Evolutionary conservation across 1,140 invertebrate genomes (phyloP).

Genomic region (Atta colombica): DNA sequence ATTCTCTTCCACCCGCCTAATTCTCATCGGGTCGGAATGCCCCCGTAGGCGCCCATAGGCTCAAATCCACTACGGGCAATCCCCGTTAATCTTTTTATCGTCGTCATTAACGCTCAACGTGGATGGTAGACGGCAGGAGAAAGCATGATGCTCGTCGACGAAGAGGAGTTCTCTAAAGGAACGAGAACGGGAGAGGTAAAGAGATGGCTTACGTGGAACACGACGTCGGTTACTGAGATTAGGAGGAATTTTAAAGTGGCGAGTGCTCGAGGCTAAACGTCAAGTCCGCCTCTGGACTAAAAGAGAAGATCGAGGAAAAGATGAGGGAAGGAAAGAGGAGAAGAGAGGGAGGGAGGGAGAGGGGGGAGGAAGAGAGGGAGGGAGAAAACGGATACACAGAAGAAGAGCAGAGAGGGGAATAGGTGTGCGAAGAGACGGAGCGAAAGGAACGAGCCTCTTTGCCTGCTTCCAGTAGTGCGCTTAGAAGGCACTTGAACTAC

Average conservation of each 20-base stretch:
- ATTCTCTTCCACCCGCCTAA: constrained; percentile 55
- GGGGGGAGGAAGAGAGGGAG: background rate
- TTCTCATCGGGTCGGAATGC: constrained; percentile 56
- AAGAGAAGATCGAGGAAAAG: constrained; percentile 45
- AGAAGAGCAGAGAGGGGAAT: constrained; percentile 30
- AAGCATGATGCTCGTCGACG: constrained; percentile 12
- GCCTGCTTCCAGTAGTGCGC: constrained; percentile 64
- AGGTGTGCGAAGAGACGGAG: constrained; percentile 53
- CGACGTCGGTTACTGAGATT: constrained; percentile 76
- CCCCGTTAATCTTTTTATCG: constrained; percentile 79
- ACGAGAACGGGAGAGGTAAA: constrained; percentile 2
- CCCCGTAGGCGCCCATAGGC: constrained; percentile 55
- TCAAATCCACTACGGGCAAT: constrained; percentile 71
- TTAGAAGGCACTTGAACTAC: constrained; percentile 67
- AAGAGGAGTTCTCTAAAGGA: background rate
- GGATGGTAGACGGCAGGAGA: constrained; percentile 10
- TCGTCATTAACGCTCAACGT: constrained; percentile 74
- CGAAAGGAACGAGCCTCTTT: constrained; percentile 61
- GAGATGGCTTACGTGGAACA: constrained; percentile 67
- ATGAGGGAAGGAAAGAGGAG: background rate
- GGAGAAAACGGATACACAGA: background rate
- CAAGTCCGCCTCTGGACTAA: constrained; percentile 48
- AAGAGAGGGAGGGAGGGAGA: background rate
- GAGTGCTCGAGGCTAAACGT: constrained; percentile 71
- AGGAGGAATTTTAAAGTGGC: constrained; percentile 77